Conservation (phyloP, 1,140 invertebrate species). For the Acromyrmex heyeri region DNA sequence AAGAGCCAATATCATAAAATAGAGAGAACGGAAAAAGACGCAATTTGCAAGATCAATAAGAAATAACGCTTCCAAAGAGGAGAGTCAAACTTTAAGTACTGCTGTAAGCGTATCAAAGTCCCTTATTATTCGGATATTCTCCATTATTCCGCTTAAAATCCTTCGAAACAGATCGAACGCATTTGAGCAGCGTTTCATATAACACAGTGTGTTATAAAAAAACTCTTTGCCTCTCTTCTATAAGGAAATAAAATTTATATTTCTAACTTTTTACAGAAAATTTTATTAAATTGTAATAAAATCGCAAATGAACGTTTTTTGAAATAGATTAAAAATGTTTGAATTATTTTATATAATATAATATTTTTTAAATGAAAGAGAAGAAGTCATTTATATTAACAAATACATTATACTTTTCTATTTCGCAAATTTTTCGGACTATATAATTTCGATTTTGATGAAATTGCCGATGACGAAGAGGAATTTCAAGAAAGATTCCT, state of each 20-base stretch:
- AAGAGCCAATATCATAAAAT: conserved; percentile 46
- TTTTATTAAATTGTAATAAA: not conserved
- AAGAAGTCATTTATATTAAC: not conserved
- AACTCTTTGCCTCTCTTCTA: not conserved
- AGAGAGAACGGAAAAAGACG: conserved; percentile 21
- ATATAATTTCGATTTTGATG: not conserved
- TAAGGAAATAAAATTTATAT: not conserved
- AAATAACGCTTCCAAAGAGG: conserved; percentile 32
- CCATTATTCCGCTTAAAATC: not conserved
- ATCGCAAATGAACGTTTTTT: not conserved
- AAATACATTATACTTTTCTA: conserved; percentile 19
- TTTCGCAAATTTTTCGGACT: not conserved
- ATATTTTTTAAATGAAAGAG: not conserved
- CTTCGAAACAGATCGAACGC: not conserved
- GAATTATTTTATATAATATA: conserved; percentile 29
- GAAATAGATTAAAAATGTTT: not conserved
- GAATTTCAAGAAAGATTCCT: not conserved
- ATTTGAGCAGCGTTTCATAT: not conserved
- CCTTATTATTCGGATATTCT: conserved; percentile 33
- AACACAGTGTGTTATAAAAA: not conserved
- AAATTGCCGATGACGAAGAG: conserved; percentile 14
- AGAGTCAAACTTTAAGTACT: conserved; percentile 37
- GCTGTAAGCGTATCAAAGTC: conserved; percentile 24
- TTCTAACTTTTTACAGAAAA: not conserved
- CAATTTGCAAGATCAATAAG: conserved; percentile 60